Evolutionary conservation across 2,113 vertebrate genomes (phyloP), one percentile per base, ranked within the genome.

Genomic region (Hyperoodon ampullatus): DNA sequence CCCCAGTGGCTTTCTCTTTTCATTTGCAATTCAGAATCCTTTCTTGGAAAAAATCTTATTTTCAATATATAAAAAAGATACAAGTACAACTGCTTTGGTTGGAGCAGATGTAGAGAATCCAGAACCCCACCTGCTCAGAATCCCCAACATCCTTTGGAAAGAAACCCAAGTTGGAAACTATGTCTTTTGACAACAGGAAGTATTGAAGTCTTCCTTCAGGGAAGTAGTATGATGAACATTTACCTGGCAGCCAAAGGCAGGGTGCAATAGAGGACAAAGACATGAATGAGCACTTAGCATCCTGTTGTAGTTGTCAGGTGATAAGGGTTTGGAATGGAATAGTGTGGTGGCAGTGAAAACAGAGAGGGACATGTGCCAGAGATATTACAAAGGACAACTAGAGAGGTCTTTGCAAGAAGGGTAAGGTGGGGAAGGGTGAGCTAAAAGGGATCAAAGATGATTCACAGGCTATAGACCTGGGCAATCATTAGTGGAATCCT

Each of bases 31-130:
- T 85, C 68, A 80, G 12, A 74, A 81, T 72, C 44, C 19, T 91
- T 90, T 72, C 44, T 88, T 68, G 65, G 90, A 80, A 93, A 60
- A 82, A 72, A 84, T 55, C 21, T 72, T 91, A 53, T 93, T 90
- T 23, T 96, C 42, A n/a, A n/a, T 74, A 47, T 72, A 47, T n/a
- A 55, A 44, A 82, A 87, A 53, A 68, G 70, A 30, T n/a, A 39
- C 13, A 39, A 39, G 26, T 12, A 28, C 50, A 88, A 33, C 33
- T 44, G 13, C 71, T 63, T n/a, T 88, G 10, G 42, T 35, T 28
- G 44, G 50, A 66, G 60, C 14, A 75, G 61, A 60, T 65, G 42
- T 71, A 61, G 18, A 77, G 24, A 81, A 90, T 26, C n/a, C 58
- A 50, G 68, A 60, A 33, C 2, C 28, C 24, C 9, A 77, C 23